These are phyloP conservation scores for Pelusios castaneus DNA, from an alignment of 2,113 vertebrate species.

Conservation along the genomic window DNA sequence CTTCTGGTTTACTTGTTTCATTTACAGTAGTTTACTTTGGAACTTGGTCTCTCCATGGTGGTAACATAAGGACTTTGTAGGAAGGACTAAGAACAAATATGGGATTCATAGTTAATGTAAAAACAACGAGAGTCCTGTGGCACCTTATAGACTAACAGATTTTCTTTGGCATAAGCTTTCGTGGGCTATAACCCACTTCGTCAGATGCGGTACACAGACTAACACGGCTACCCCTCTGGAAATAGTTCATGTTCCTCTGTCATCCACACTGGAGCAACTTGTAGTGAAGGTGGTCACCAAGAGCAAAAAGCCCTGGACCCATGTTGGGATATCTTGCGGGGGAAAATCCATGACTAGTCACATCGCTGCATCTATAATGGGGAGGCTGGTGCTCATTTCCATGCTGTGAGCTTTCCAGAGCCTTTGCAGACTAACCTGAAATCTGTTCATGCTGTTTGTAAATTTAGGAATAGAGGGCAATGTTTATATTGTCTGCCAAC, in stretches of 20 bases:
- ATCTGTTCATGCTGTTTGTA: neutral
- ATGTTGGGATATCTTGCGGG: neutral
- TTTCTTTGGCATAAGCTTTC: too few relatives aligned
- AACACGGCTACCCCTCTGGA: too few relatives aligned
- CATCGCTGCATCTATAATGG: neutral
- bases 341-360: fast-evolving
- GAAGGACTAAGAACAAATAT: neutral
- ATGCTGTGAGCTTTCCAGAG: neutral
- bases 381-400: neutral
- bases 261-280: fast-evolving
- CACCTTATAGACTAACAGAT: too few relatives aligned
- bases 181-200: too few relatives aligned
- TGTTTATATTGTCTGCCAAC: neutral
- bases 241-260: too few relatives aligned
- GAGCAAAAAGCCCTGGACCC: neutral
- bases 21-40: neutral
- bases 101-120: neutral
- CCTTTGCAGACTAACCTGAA: neutral
- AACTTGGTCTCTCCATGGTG: neutral
- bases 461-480: neutral
- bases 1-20: fast-evolving
- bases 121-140: too few relatives aligned
- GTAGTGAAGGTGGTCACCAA: neutral
- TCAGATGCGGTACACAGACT: too few relatives aligned
- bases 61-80: neutral